Evolutionary conservation across 2,797 vertebrate species (phyloP).

Genomic region (Syndactyla subalaris): DNA sequence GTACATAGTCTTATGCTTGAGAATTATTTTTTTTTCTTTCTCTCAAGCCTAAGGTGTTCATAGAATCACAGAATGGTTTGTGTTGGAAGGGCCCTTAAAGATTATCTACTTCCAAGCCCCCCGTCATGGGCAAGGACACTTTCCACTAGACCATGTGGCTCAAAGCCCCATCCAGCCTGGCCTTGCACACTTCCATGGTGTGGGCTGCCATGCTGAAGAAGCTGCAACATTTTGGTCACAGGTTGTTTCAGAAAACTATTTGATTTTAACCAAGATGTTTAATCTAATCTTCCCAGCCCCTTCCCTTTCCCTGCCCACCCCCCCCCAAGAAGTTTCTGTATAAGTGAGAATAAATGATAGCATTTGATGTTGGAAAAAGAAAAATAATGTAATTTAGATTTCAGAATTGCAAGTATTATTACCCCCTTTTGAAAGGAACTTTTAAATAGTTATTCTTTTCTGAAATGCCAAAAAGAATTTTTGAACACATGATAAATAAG

Average conservation of each 20-base stretch:
- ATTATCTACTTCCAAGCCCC: background rate
- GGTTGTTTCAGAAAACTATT: conserved; percentile 64
- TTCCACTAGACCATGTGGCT: background rate
- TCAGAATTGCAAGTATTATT: background rate
- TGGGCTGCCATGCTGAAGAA: conserved; percentile 81
- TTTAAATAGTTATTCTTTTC: background rate
- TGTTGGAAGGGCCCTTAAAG: background rate
- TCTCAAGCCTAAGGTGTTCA: background rate
- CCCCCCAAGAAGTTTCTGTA: background rate
- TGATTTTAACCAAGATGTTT: background rate
- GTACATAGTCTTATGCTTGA: background rate
- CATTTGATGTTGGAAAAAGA: background rate
- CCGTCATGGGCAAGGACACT: background rate
- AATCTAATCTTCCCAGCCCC: background rate
- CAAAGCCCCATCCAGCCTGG: background rate
- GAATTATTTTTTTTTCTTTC: background rate
- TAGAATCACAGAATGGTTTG: background rate
- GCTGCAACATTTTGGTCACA: conserved; percentile 85
- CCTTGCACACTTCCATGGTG: conserved; percentile 10
- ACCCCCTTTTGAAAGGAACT: background rate
- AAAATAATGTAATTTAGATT: background rate
- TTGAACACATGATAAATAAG: background rate
- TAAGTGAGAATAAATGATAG: background rate
- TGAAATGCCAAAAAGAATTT: background rate
- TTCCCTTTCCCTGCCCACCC: no score